Evolutionary conservation across 2,797 vertebrate genomes (phyloP), one percentile per base, ranked within the genome.

Genomic region (Muscicapa striata): DNA sequence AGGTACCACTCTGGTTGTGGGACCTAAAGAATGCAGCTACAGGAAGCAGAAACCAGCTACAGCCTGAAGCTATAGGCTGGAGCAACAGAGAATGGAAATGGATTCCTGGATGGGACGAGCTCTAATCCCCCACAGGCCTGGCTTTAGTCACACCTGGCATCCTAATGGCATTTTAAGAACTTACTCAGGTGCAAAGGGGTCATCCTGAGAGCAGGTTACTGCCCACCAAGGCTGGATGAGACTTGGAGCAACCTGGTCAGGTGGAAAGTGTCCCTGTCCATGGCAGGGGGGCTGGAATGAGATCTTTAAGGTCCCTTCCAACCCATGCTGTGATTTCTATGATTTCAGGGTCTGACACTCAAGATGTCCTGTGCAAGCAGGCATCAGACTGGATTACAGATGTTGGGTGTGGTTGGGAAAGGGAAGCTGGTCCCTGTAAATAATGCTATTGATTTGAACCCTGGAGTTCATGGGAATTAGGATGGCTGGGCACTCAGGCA

Each of bases 1-100:
- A 62, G 59, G 52, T 45, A 51, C 14, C 12, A 8, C 36, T 62
- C 51, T 57, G 52, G 0, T 0, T 1, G 0, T 2, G 11, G 54
- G 32, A 92, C 34, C 4, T 2, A 2, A 81, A 64, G n/a, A 54
- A 78, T 7, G 48, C 4, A 29, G 36, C 5, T 4, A 11, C 1
- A 0, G 61, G 57, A 17, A 69, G 27, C 36, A 76, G 58, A 16
- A 82, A n/a, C 19, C 84, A 83, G 48, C 41, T 70, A 22, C 3
- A 70, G n/a, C 30, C 41, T 54, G 64, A 49, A 61, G 23, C 10
- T 82, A 40, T 14, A 40, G 38, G 43, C 48, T 10, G 24, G 32
- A 48, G 34, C 61, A 79, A 8, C 1, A 1, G n/a, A 70, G 48
- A 67, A 59, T 8, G 59, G n/a, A 73, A 87, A 30, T 8, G 27